These are phyloP conservation scores for Eretmochelys imbricata DNA, from an alignment of 2,113 vertebrate species.

Conservation along the genomic window DNA sequence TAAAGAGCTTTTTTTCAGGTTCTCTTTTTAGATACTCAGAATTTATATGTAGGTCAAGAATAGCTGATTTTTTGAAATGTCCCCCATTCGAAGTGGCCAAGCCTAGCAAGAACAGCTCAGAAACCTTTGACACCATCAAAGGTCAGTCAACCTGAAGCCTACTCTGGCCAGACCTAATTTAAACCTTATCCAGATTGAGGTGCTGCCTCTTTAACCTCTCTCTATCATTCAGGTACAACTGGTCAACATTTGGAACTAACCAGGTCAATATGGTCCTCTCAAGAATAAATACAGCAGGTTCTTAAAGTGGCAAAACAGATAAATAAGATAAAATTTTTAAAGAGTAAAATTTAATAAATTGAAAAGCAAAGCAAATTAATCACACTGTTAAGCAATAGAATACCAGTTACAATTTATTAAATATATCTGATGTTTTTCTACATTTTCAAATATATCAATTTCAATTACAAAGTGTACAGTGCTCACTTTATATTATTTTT, in stretches of 20 bases:
- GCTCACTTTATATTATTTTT: no score
- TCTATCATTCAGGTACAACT: neutral
- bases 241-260: rapidly evolving
- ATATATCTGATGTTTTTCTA: no score
- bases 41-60: neutral
- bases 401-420: no score
- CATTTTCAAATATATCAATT: no score
- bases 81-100: neutral
- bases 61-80: neutral
- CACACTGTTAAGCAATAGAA: no score
- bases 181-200: neutral
- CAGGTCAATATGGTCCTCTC: neutral
- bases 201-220: neutral
- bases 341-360: neutral
- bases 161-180: neutral
- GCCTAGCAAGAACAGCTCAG: neutral
- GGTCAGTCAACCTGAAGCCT: neutral
- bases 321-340: conserved; percentile 26
- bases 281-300: neutral
- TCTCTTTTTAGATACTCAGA: neutral
- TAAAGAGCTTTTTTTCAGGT: neutral
- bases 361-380: conserved; percentile 21
- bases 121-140: neutral
- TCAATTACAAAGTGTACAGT: no score
- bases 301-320: neutral